Base-by-base conservation (phyloP, 2,113 vertebrate species). In the Bolborhynchus lineola region DNA sequence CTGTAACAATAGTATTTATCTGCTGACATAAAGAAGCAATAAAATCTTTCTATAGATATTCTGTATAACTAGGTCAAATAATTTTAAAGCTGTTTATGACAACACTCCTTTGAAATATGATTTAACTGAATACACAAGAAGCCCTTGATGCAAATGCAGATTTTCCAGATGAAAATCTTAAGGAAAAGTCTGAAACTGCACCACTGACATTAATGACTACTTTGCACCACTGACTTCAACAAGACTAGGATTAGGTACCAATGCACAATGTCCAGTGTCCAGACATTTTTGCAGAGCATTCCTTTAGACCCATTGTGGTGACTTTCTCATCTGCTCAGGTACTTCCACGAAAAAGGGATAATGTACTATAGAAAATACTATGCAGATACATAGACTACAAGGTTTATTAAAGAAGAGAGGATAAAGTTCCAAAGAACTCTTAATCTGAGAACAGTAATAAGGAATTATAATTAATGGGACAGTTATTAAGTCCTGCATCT, bases 21-120 rank as follows among this genome's bases (percentile, higher is more conserved):
- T 97, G 93, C 95, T 95, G 94, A 95, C 89, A 96, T 83, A 85
- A 96, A 92, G 92, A 93, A 90, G 35, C 68, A 79, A 93, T 28
- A 68, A 12, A 80, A 91, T 52, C 60, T 78, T 52, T 35, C 57
- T 59, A 23, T 16, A 62, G 86, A 69, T 10, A 46, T 74, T 79
- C 53, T 42, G 41, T 29, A 24, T 37, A 29, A 90, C 25, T 46
- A 82, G 23, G 28, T 57, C 41, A 12, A 57, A 14, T 39, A 85
- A 53, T 78, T 83, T 31, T 60, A 79, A 82, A 78, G 29, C n/a
- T 83, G 52, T 37, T 86, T 76, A 70, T 44, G 55, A 78, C 42
- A 72, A 62, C 28, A 42, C 25, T 67, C 92, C 39, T 84, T 55
- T 72, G 57, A 77, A 87, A 57, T n/a, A 39, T 6, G 29, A 63